These are phyloP conservation scores for Punctoribates punctum DNA, from an alignment of 2,888 invertebrate species.

Conservation along the genomic window DNA sequence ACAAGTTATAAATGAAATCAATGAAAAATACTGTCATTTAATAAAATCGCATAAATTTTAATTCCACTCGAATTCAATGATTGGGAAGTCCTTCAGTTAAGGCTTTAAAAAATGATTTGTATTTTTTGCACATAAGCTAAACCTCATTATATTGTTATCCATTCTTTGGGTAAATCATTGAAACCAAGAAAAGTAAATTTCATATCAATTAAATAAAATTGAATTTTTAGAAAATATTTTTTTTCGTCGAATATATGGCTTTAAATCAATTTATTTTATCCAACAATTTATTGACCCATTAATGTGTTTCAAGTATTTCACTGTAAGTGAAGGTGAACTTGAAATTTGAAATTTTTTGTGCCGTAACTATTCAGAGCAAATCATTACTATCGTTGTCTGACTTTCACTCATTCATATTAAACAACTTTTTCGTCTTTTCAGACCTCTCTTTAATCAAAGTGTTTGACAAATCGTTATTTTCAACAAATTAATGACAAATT, in stretches of 20 bases:
- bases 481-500: no score
- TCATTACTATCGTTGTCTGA: neutral
- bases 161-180: neutral
- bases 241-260: neutral
- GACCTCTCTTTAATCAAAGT: no score
- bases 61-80: no score
- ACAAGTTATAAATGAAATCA: neutral
- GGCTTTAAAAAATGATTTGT: no score
- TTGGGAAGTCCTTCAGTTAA: no score
- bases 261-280: neutral
- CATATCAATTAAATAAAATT: neutral
- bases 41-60: no score
- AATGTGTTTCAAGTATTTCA: neutral
- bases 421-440: no score
- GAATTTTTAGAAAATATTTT: neutral
- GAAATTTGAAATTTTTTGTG: neutral
- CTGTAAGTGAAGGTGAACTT: neutral
- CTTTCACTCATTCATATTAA: neutral
- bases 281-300: conserved; percentile 7
- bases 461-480: no score
- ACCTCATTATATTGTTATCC: no score
- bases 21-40: no score
- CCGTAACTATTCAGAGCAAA: neutral
- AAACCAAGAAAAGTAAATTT: neutral
- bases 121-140: no score